A percentile compares a stretch with the other conserved stretches of the same genome.
These are phyloP conservation scores for Myiotriccus ornatus DNA, from an alignment of 2,797 vertebrate species.

Conservation along the genomic window DNA sequence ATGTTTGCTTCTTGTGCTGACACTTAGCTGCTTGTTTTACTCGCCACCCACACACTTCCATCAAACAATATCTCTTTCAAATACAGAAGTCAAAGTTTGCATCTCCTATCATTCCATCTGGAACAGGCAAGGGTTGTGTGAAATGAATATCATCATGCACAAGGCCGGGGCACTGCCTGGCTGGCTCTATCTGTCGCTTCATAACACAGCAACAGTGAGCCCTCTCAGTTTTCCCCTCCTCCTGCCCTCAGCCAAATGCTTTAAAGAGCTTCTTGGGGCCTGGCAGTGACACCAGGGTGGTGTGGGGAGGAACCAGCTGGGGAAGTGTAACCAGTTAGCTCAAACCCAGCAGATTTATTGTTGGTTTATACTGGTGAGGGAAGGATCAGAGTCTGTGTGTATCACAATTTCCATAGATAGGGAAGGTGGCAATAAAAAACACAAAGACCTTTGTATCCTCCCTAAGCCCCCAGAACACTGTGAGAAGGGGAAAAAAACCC, in stretches of 20 bases:
- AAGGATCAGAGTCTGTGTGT: rapidly evolving
- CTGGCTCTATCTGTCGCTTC: slow-evolving; percentile 34
- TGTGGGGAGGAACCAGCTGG: background rate
- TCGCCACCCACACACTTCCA: slow-evolving; percentile 73
- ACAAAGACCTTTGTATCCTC: rapidly evolving
- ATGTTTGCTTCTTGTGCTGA: slow-evolving; percentile 71
- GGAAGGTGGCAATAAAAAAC: background rate
- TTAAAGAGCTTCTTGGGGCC: background rate
- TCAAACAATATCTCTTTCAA: slow-evolving; percentile 80
- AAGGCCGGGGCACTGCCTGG: background rate
- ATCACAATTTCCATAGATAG: background rate
- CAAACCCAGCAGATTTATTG: background rate
- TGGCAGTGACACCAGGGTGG: rapidly evolving
- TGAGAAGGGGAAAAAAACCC: background rate
- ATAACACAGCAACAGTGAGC: slow-evolving; percentile 1
- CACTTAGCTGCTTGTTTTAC: slow-evolving; percentile 75
- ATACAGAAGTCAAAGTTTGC: slow-evolving; percentile 73
- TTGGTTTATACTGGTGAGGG: background rate
- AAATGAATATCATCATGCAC: slow-evolving; percentile 42
- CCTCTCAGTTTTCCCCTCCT: background rate
- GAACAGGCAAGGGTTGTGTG: slow-evolving; percentile 38
- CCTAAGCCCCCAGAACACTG: rapidly evolving
- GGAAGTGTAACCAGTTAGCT: background rate
- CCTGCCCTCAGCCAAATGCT: rapidly evolving
- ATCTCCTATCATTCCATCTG: slow-evolving; percentile 71